A percentile compares a stretch with the other conserved stretches of the same genome.
Conservation (phyloP, 2,797 vertebrate genomes). For the Podarcis siculus region DNA sequence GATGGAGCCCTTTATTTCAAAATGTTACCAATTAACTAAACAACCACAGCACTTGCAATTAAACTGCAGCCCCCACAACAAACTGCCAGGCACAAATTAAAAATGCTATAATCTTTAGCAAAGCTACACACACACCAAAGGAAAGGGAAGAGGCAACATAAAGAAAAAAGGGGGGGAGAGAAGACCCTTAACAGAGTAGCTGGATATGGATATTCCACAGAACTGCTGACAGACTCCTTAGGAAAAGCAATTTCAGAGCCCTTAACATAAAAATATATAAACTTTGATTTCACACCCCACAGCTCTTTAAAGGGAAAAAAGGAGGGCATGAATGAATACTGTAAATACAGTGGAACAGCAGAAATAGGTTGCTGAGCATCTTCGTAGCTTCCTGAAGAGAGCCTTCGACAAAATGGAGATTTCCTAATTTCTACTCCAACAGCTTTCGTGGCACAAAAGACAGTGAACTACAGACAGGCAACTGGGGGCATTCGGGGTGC, state of each 20-base stretch:
- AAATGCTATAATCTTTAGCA: constrained; percentile 39
- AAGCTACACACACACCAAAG: neutral
- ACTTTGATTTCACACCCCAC: constrained; percentile 61
- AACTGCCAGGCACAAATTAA: constrained; percentile 11
- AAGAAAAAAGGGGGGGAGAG: neutral
- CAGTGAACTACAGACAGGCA: no score
- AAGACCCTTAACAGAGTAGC: constrained; percentile 28
- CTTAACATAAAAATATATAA: constrained; percentile 55
- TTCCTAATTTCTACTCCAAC: neutral
- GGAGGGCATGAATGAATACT: constrained; percentile 12
- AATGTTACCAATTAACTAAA: constrained; percentile 63
- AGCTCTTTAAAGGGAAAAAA: constrained; percentile 59
- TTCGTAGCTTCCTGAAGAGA: constrained; percentile 19
- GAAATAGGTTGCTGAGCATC: neutral
- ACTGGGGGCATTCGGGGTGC: no score
- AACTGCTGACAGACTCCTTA: constrained; percentile 44
- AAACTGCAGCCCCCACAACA: constrained; percentile 55
- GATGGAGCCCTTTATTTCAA: constrained; percentile 64
- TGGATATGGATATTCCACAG: constrained; percentile 34
- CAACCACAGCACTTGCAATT: constrained; percentile 52
- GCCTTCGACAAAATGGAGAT: constrained; percentile 15
- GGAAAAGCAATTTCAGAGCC: constrained; percentile 48
- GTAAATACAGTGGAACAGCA: constrained; percentile 41
- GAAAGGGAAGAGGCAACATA: constrained; percentile 31
- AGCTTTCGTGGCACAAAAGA: neutral